Conservation (phyloP, 2,888 invertebrate species). For the Drosophila longiperda region DNA sequence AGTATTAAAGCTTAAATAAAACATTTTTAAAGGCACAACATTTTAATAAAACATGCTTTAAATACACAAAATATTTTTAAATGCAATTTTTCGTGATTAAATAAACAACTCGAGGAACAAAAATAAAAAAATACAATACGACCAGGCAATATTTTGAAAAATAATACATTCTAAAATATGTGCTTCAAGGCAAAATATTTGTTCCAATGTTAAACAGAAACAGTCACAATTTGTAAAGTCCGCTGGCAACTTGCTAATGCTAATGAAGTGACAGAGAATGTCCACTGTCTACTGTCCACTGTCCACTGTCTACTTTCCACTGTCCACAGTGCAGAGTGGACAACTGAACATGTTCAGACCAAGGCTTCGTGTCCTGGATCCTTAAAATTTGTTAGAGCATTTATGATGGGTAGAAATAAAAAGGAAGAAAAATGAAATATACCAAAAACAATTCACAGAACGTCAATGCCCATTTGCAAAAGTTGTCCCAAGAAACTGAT, state of each 20-base stretch:
- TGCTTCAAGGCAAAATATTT: background rate
- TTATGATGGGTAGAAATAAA: conserved; percentile 57
- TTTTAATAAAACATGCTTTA: background rate
- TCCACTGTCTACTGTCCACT: conserved; percentile 1
- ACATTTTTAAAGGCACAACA: background rate
- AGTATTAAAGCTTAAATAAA: background rate
- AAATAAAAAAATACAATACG: background rate
- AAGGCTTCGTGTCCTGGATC: conserved; percentile 30
- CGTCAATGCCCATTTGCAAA: conserved; percentile 76
- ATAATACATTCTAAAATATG: background rate
- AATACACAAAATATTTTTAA: background rate
- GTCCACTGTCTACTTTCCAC: conserved; percentile 11
- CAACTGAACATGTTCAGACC: conserved; percentile 17
- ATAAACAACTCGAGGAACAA: background rate
- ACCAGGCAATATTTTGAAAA: background rate
- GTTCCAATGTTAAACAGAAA: conserved; percentile 18
- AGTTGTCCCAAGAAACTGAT: conserved; percentile 64
- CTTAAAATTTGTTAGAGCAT: conserved; percentile 54
- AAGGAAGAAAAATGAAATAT: conserved; percentile 36
- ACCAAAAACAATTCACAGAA: conserved; percentile 54
- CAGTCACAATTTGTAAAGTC: conserved; percentile 6
- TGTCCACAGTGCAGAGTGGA: conserved; percentile 1
- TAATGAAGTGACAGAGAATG: conserved; percentile 43
- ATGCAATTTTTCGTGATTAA: background rate
- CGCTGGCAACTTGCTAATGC: conserved; percentile 51